Conservation (phyloP, 2,888 invertebrate genomes). For the Caprella mutica region DNA sequence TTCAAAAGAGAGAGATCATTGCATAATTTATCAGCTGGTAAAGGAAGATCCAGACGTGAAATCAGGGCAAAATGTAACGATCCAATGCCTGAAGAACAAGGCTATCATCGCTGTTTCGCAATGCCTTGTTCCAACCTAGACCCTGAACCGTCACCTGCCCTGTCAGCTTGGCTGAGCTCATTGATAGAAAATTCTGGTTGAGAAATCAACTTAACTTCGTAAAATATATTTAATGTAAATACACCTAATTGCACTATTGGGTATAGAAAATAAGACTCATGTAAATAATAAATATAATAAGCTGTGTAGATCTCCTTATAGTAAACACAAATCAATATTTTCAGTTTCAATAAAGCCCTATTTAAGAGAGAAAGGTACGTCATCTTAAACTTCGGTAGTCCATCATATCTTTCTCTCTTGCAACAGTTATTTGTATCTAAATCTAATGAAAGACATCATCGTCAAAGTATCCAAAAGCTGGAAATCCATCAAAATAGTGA, state of each 20-base stretch:
- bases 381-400: too few relatives aligned
- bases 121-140: not conserved
- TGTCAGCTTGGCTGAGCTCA: constrained; percentile 4
- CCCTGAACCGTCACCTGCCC: not conserved
- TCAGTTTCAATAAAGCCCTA: too few relatives aligned
- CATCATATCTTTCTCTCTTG: too few relatives aligned
- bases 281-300: not conserved
- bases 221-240: too few relatives aligned
- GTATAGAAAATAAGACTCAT: too few relatives aligned
- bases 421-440: too few relatives aligned
- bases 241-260: too few relatives aligned
- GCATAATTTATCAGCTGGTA: not conserved
- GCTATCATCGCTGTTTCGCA: not conserved
- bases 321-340: too few relatives aligned
- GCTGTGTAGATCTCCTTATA: not conserved
- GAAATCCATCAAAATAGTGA: constrained; percentile 18
- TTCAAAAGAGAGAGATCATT: not conserved
- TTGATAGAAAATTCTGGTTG: not conserved
- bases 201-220: too few relatives aligned
- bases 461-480: constrained; percentile 19
- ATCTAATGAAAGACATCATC: not conserved
- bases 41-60: not conserved
- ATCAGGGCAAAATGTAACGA: not conserved
- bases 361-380: too few relatives aligned
- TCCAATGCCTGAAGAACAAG: not conserved